Evolutionary conservation across 2,797 vertebrate genomes (phyloP), one percentile per base, ranked within the genome.

Genomic region (Mormyrus proboscirostris): DNA sequence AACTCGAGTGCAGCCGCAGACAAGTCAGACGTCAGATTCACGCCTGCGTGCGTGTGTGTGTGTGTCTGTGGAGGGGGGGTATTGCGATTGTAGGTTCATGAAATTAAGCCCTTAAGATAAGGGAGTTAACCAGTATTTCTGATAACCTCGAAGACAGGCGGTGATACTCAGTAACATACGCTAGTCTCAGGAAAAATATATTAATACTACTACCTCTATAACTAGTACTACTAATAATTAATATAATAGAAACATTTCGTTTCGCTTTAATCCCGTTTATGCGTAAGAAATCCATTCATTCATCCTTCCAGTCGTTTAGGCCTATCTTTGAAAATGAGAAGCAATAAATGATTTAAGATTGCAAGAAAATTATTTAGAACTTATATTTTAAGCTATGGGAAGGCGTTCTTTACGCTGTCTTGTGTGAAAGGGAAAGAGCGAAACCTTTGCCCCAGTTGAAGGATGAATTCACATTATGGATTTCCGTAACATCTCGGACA

Each of bases 1-100:
- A 10, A 91, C n/a, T 93, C 92, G 19, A 94, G 92, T 92, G 92
- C 93, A 91, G 94, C 91, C 92, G 85, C 91, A 91, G 90, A 44
- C 59, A 91, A 92, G 92, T 91, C 90, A 92, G 92, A 93, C 95
- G 95, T 95, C 94, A 94, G 92, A 92, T 89, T 92, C 92, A 95
- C 95, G 95, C 94, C 38, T 94, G 94, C 95, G 94, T 94, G 93
- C 93, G 73, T 79, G 38, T 9, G 5, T 9, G 38, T 33, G 29
- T 33, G 29, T 33, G 29, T 33, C 29, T 33, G 29, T 33, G 29
- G 29, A 33, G 7, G 92, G 89, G 82, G 73, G 92, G 92, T 87
- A 90, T 25, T 88, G 91, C 90, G 47, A 91, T 51, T n/a, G 19
- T 10, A 50, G 44, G 41, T 84, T 50, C 9, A 10, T 50, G 41